phyloP scores from a whole-genome alignment of 2,888 invertebrate genomes.

The Leptura quadrifasciata region DNA sequence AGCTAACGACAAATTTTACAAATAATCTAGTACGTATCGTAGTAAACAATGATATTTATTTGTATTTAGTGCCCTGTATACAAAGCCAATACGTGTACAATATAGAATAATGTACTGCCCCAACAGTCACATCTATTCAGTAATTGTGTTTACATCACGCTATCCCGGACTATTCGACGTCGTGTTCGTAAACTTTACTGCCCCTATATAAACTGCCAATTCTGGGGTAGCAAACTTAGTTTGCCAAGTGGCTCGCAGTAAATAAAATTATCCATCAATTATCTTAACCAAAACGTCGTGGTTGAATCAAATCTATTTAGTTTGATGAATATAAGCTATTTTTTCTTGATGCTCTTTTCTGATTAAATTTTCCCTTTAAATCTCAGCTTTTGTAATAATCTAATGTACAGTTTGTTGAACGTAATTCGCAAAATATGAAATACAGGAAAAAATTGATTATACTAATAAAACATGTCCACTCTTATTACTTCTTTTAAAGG shows the following conservation, averaged over 20 bases:
- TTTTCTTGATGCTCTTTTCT: not conserved
- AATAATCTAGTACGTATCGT: conserved; percentile 49
- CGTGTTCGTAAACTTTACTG: conserved; percentile 63
- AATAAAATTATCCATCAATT: conserved; percentile 64
- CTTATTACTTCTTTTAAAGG: too few relatives aligned
- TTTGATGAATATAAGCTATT: conserved; percentile 9
- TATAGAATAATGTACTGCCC: conserved; percentile 64
- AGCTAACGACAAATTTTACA: conserved; percentile 54
- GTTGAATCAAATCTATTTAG: conserved; percentile 30
- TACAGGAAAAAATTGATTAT: too few relatives aligned
- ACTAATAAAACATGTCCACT: too few relatives aligned
- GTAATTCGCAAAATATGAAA: too few relatives aligned
- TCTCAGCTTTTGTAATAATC: not conserved
- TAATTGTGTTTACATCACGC: conserved; percentile 68
- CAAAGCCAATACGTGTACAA: conserved; percentile 63
- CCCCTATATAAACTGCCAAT: conserved; percentile 64
- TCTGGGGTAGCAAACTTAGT: conserved; percentile 62
- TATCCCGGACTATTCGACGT: conserved; percentile 59
- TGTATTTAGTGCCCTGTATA: conserved; percentile 54
- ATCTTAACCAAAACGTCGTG: conserved; percentile 49
- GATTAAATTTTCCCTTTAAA: not conserved
- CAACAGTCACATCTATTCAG: conserved; percentile 65
- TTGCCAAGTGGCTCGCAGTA: conserved; percentile 62
- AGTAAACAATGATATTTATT: conserved; percentile 50
- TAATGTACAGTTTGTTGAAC: too few relatives aligned